These are phyloP conservation scores for Meteorus colon DNA, from an alignment of 2,888 invertebrate species.

Conservation along the genomic window DNA sequence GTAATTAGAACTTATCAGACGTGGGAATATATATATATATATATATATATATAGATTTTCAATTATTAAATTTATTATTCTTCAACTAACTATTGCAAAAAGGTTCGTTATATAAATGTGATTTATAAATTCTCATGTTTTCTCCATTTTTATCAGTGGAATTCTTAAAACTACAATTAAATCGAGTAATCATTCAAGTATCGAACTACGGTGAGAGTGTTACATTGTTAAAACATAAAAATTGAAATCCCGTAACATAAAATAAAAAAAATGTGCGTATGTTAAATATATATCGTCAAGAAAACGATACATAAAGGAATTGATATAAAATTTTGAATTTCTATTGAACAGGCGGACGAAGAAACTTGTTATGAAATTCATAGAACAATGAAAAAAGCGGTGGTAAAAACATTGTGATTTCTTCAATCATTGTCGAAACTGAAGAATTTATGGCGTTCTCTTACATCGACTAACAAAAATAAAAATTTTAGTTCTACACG, in stretches of 20 bases:
- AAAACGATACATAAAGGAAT: conserved; percentile 10
- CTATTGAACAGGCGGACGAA: neutral
- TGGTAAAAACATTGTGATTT: neutral
- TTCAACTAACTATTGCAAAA: conserved; percentile 18
- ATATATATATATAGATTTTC: neutral
- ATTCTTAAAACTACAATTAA: conserved; percentile 15
- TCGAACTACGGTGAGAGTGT: conserved; percentile 30
- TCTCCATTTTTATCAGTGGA: neutral
- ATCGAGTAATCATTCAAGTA: conserved; percentile 18
- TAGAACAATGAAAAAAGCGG: neutral
- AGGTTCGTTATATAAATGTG: neutral
- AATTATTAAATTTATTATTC: conserved; percentile 1
- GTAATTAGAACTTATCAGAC: neutral
- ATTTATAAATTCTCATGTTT: neutral
- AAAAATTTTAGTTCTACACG: conserved; percentile 28
- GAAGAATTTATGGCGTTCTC: conserved; percentile 11
- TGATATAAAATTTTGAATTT: neutral
- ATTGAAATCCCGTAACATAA: neutral
- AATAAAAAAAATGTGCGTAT: conserved; percentile 20
- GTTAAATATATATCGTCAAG: conserved; percentile 16
- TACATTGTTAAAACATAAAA: neutral
- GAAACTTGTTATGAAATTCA: neutral
- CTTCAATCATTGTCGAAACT: neutral
- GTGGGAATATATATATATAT: conserved; percentile 7
- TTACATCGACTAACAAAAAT: conserved; percentile 27